Percentiles rank a stretch among this genome's conserved stretches.
phyloP scores from a whole-genome alignment of 2,113 vertebrate species.

The Hystrix brachyura region DNA sequence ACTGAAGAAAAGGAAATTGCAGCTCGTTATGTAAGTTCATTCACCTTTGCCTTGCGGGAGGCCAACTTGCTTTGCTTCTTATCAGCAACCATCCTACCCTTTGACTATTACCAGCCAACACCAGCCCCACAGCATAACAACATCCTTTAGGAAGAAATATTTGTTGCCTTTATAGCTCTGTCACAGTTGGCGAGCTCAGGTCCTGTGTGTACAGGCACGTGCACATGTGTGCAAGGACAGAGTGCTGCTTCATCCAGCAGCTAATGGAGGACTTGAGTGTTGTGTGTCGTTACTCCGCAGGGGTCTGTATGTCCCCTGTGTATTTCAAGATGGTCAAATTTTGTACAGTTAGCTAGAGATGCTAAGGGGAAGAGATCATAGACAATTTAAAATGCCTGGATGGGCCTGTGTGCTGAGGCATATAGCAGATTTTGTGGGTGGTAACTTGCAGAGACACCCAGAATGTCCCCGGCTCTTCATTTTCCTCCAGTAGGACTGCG shows the following conservation, averaged over 20 bases:
- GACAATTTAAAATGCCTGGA: background rate
- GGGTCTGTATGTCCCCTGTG: background rate
- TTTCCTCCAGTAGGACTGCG: background rate
- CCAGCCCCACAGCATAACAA: background rate
- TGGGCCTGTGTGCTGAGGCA: background rate
- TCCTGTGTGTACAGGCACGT: background rate
- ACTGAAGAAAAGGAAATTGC: constrained; percentile 96
- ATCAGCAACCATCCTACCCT: background rate
- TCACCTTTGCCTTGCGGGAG: constrained; percentile 31
- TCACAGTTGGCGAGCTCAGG: background rate
- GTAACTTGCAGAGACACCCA: background rate
- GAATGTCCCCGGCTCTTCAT: background rate
- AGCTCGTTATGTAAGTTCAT: constrained; percentile 93
- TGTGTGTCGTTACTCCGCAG: background rate
- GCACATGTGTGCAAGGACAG: background rate
- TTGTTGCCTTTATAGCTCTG: background rate
- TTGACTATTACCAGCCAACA: constrained; percentile 9
- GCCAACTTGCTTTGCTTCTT: constrained; percentile 1
- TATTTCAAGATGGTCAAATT: background rate
- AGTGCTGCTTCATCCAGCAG: background rate
- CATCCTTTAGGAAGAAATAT: background rate
- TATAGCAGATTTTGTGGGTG: background rate
- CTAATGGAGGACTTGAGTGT: background rate
- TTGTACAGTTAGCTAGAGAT: constrained; percentile 17
- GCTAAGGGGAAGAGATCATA: constrained; percentile 13